Evolutionary conservation across 53 echinoderm and acorn worm species (phyloP).

Genomic region (Stichopus horrens): DNA sequence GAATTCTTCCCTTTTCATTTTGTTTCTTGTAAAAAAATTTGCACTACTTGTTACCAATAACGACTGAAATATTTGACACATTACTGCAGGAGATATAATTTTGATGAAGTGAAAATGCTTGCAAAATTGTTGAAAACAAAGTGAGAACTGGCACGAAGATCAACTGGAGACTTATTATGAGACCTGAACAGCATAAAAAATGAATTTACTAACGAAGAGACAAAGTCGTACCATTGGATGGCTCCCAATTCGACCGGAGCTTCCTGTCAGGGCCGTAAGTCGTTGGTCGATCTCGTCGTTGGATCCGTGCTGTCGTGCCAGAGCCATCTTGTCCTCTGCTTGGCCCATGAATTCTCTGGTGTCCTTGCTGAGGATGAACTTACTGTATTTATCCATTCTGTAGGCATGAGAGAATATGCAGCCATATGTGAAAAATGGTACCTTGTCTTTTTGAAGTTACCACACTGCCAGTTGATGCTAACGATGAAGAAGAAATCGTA

Average conservation of each 20-base stretch:
- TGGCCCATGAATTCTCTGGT: conserved; percentile 69
- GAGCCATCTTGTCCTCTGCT: conserved; percentile 72
- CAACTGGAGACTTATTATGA: too few species aligned
- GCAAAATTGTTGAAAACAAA: too few species aligned
- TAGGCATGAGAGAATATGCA: conserved; percentile 9
- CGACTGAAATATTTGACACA: too few species aligned
- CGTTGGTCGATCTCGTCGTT: conserved; percentile 74
- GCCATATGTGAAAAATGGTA: background rate
- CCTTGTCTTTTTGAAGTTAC: background rate
- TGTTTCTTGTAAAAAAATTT: too few species aligned
- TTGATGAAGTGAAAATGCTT: too few species aligned
- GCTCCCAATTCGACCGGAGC: conserved; percentile 33
- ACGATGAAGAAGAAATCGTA: background rate
- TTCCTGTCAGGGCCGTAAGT: conserved; percentile 73
- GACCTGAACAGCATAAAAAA: too few species aligned
- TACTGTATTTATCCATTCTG: conserved; percentile 76
- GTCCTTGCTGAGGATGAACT: conserved; percentile 65
- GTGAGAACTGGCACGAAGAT: too few species aligned
- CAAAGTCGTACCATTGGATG: conserved; percentile 49
- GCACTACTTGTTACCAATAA: too few species aligned
- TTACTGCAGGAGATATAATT: too few species aligned
- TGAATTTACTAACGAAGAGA: too few species aligned
- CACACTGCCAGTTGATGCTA: background rate
- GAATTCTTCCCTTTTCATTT: too few species aligned
- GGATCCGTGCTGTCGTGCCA: conserved; percentile 87